phyloP scores from a whole-genome alignment of 2,888 invertebrate species.

The Argyresthia albistria region DNA sequence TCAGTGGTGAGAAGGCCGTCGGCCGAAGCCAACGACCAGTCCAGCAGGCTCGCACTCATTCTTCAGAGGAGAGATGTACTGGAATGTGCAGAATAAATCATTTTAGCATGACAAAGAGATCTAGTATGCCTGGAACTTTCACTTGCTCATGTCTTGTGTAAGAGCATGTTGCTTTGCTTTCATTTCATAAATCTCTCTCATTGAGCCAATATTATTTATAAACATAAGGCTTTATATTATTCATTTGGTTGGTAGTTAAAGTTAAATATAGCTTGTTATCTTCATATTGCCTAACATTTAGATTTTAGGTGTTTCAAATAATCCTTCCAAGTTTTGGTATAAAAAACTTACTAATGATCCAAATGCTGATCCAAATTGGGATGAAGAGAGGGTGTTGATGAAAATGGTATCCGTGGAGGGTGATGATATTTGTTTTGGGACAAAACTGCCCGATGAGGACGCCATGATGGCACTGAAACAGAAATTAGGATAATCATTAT shows the following conservation, averaged over 20 bases:
- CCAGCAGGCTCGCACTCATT: conserved; percentile 56
- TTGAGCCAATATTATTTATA: no score
- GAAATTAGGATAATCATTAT: not conserved
- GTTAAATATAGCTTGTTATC: no score
- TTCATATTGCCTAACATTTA: no score
- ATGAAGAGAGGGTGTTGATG: conserved; percentile 8
- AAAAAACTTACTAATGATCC: conserved; percentile 38
- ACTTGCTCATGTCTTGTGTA: no score
- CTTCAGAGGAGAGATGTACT: conserved; percentile 35
- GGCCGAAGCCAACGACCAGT: conserved; percentile 59
- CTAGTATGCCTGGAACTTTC: no score
- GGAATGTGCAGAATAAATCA: conserved; percentile 21
- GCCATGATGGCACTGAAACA: conserved; percentile 88
- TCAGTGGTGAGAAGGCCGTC: conserved; percentile 61
- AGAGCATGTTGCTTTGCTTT: no score
- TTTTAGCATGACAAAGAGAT: no score
- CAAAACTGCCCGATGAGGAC: conserved; percentile 76
- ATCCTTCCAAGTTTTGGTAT: not conserved
- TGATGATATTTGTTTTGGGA: conserved; percentile 74
- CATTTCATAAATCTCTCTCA: no score
- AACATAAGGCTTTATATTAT: no score
- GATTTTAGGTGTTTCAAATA: no score
- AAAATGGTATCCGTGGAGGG: conserved; percentile 31
- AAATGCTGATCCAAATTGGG: conserved; percentile 30
- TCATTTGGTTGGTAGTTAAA: no score